phyloP scores from a whole-genome alignment of 2,797 vertebrate genomes.

The Gouania willdenowi region DNA sequence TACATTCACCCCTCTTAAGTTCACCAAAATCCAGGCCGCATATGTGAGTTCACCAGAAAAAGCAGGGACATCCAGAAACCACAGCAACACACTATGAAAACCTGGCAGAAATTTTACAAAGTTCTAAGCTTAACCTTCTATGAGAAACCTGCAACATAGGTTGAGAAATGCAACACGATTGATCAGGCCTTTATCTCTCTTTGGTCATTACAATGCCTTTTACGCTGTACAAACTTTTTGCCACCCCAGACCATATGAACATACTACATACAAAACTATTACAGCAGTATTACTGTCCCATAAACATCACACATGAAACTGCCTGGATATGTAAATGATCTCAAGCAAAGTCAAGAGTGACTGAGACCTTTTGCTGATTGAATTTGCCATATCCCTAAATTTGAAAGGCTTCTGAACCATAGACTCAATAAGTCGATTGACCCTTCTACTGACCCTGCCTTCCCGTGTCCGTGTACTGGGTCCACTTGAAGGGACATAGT shows the following conservation, averaged over 20 bases:
- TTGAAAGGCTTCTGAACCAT: slow-evolving; percentile 3
- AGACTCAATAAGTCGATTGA: slow-evolving; percentile 1
- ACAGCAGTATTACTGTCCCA: no score
- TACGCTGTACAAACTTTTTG: slow-evolving; percentile 5
- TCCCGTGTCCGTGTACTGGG: not conserved
- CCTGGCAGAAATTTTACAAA: no score
- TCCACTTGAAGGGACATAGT: no score
- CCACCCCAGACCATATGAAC: no score
- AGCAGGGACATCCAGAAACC: no score
- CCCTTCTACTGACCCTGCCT: not conserved
- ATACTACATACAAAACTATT: no score
- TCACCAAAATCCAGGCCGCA: no score
- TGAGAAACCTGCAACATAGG: slow-evolving; percentile 13
- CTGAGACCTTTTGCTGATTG: not conserved
- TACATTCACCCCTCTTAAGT: no score
- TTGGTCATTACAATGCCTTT: slow-evolving; percentile 5
- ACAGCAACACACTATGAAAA: no score
- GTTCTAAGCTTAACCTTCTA: no score
- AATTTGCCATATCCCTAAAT: not conserved
- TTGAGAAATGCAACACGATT: slow-evolving; percentile 2
- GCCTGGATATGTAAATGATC: no score
- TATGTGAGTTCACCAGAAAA: no score
- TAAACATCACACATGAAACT: not conserved
- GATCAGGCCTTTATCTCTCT: slow-evolving; percentile 10
- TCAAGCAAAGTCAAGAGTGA: not conserved